phyloP scores from a whole-genome alignment of 2,888 invertebrate species.

The Sussaba pulchella region DNA sequence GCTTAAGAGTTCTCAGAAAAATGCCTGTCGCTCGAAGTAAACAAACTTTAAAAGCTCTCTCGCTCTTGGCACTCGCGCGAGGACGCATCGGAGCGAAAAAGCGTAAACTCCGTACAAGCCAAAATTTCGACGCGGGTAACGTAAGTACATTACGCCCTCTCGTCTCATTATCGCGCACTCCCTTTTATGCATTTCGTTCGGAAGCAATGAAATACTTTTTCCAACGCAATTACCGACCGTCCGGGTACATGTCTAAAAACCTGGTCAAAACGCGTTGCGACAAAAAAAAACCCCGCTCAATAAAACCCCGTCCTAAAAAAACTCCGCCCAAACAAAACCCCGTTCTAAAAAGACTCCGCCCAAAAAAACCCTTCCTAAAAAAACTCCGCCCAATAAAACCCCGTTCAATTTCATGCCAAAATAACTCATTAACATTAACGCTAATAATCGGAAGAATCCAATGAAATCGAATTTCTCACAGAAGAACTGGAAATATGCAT shows the following conservation, averaged over 20 bases:
- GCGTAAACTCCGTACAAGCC: slow-evolving; percentile 24
- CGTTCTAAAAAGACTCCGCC: no score
- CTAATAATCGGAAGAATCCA: no score
- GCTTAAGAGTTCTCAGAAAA: slow-evolving; percentile 78
- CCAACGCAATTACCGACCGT: slow-evolving; percentile 3
- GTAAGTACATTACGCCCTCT: slow-evolving; percentile 28
- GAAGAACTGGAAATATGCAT: no score
- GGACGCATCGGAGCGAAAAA: slow-evolving; percentile 17
- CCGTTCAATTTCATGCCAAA: no score
- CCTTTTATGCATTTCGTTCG: slow-evolving; percentile 35
- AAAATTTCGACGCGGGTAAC: background rate
- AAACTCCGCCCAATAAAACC: no score
- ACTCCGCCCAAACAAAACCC: no score
- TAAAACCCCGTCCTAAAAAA: no score
- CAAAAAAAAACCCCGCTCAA: no score
- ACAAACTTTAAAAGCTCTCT: slow-evolving; percentile 66
- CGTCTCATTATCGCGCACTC: slow-evolving; percentile 45
- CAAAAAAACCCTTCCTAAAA: no score
- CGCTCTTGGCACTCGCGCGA: slow-evolving; percentile 46
- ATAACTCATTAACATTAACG: no score
- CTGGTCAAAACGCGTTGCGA: no score
- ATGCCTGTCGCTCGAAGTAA: slow-evolving; percentile 75
- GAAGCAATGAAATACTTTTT: slow-evolving; percentile 16
- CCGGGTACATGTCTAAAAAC: slow-evolving; percentile 9
- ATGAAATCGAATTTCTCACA: no score